Evolutionary conservation across 2,113 vertebrate species (phyloP).

Genomic region (Chloroceryle aenea): DNA sequence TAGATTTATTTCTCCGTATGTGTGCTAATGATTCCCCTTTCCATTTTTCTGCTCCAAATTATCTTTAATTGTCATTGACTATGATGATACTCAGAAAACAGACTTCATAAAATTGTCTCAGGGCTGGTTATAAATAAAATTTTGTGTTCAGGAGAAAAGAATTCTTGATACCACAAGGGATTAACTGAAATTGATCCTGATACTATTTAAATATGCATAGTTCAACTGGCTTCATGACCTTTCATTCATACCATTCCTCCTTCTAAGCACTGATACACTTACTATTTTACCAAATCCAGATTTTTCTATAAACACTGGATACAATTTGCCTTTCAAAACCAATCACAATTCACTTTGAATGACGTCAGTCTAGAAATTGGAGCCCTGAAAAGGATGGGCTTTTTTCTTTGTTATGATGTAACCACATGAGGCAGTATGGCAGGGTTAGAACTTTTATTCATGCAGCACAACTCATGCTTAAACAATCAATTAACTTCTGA

Average conservation of each 20-base stretch:
- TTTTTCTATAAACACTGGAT: background rate
- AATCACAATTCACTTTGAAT: background rate
- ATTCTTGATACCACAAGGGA: background rate
- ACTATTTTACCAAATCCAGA: background rate
- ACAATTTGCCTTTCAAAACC: background rate
- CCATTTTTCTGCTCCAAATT: conserved; percentile 48
- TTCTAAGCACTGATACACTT: background rate
- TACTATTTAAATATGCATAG: background rate
- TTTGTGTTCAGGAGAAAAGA: background rate
- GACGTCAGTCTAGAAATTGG: background rate
- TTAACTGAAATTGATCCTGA: background rate
- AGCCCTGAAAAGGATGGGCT: background rate
- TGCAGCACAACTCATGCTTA: background rate
- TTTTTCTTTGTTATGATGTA: background rate
- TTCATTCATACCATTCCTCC: background rate
- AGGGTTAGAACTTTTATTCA: background rate
- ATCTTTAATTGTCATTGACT: conserved; percentile 38
- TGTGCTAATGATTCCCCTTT: conserved; percentile 60
- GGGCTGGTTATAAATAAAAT: background rate
- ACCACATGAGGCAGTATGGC: background rate
- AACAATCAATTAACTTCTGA: background rate
- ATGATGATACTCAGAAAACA: conserved; percentile 37
- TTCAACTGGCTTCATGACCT: background rate
- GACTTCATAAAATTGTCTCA: background rate
- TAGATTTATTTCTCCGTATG: conserved; percentile 55